Evolutionary conservation across 2,888 invertebrate genomes (phyloP), one percentile per base, ranked within the genome.

Genomic region (Chaetogeoica ovagalla): DNA sequence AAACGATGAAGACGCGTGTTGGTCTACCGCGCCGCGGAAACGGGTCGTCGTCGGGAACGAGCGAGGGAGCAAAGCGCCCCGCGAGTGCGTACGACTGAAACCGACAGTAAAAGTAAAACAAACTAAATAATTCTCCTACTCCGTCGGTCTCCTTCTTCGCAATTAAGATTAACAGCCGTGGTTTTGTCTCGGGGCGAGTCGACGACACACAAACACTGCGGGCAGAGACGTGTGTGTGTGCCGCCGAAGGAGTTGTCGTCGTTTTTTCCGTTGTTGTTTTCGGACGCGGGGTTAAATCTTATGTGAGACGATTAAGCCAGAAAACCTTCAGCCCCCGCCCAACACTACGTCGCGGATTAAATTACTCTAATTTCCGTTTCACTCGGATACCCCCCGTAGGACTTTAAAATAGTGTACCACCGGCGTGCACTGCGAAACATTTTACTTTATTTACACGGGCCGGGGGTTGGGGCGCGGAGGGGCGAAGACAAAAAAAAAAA

Each of bases 361-460:
- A 70, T 71, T 63, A 63, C 79, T 79, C 70, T 63, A 71, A 79
- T 79, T 79, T 79, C 70, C 79, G 69, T 79, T 79, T 63, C 63
- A 23, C 19, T 63, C 69, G 48, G 60, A 69, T 76, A 60, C 75
- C 75, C 66, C 66, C 66, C 43, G 65, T 43, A 63, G 57, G 43
- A 77, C 69, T 62, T 60, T 52, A n/a, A n/a, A 69, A 52, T 69
- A 52, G 69, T 52, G 52, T 15, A n/a, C 68, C n/a, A n/a, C n/a
- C n/a, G n/a, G 30, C 48, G 37, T 52, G 60, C 69, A 69, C 23
- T n/a, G 39, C 74, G 74, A 65, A 19, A 74, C 65, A 65, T 74
- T 74, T 55, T 74, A 39, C 57, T 74, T 74, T 65, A 65, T 66
- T 74, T 39, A 39, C 52, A 7, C 57, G 55, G 66, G n/a, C n/a